These are phyloP conservation scores for Macrochelys suwanniensis DNA, from an alignment of 2,797 vertebrate species.

Conservation along the genomic window DNA sequence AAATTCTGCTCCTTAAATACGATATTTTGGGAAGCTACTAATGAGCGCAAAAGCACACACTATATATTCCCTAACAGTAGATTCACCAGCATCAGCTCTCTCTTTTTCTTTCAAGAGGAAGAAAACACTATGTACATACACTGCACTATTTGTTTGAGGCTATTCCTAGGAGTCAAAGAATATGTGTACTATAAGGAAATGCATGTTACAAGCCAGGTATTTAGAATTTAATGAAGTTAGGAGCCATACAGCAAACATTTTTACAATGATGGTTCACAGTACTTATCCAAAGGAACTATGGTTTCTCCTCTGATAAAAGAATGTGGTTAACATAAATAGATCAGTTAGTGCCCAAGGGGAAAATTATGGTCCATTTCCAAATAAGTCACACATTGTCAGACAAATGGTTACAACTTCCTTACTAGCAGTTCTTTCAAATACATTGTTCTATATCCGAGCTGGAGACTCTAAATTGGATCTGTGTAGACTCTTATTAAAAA, in stretches of 20 bases:
- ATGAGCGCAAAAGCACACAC: not conserved
- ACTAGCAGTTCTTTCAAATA: conserved; percentile 20
- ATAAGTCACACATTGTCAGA: not conserved
- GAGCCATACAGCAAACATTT: conserved; percentile 1
- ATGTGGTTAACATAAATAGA: not conserved
- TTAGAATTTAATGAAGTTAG: not conserved
- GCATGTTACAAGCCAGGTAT: not conserved
- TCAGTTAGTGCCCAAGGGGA: not conserved
- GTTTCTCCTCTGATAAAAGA: not conserved
- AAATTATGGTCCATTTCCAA: conserved; percentile 17
- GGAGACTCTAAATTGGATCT: not conserved
- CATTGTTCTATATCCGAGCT: not conserved
- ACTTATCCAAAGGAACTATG: not conserved
- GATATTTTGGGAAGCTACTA: not conserved
- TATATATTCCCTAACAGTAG: not conserved
- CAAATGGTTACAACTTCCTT: not conserved
- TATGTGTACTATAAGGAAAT: conserved; percentile 18
- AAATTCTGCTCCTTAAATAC: conserved; percentile 34
- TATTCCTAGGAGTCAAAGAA: conserved; percentile 28
- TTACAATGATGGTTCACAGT: not conserved
- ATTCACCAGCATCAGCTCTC: not conserved
- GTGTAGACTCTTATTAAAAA: conserved; percentile 7
- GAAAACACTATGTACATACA: conserved; percentile 43
- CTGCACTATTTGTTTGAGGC: conserved; percentile 10
- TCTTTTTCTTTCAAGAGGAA: not conserved